phyloP scores from a whole-genome alignment of 2,888 invertebrate species.

The Rhyacophila evoluta region DNA sequence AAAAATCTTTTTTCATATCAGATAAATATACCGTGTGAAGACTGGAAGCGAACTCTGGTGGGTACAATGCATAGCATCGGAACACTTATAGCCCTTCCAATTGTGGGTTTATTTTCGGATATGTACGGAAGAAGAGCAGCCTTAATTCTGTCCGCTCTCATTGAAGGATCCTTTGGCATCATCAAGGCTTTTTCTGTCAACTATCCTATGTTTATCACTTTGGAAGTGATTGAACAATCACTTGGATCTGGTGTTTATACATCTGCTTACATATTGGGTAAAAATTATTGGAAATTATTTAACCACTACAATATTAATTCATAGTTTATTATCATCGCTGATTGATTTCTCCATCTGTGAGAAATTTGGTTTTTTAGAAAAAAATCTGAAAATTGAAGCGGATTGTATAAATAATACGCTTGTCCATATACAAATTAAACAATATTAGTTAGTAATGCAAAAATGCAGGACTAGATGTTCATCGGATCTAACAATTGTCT shows the following conservation, averaged over 20 bases:
- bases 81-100: slow-evolving; percentile 77
- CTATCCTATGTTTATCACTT: slow-evolving; percentile 76
- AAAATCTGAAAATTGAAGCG: too few species aligned
- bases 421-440: too few species aligned
- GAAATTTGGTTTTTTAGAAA: too few species aligned
- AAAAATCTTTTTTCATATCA: too few species aligned
- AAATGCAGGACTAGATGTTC: too few species aligned
- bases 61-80: slow-evolving; percentile 81
- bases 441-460: too few species aligned
- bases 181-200: slow-evolving; percentile 76
- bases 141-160: slow-evolving; percentile 72
- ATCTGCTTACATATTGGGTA: slow-evolving; percentile 80
- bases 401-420: too few species aligned
- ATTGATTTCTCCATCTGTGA: too few species aligned
- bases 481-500: too few species aligned
- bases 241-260: slow-evolving; percentile 80
- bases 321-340: too few species aligned
- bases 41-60: slow-evolving; percentile 79
- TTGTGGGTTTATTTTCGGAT: slow-evolving; percentile 80
- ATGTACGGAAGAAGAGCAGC: slow-evolving; percentile 77
- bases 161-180: slow-evolving; percentile 76
- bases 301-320: too few species aligned
- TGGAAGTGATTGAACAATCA: slow-evolving; percentile 79
- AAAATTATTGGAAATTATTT: too few species aligned
- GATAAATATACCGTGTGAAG: slow-evolving; percentile 68